Base-by-base conservation (phyloP, 2,888 invertebrate species). In the Octonoba sinensis region DNA sequence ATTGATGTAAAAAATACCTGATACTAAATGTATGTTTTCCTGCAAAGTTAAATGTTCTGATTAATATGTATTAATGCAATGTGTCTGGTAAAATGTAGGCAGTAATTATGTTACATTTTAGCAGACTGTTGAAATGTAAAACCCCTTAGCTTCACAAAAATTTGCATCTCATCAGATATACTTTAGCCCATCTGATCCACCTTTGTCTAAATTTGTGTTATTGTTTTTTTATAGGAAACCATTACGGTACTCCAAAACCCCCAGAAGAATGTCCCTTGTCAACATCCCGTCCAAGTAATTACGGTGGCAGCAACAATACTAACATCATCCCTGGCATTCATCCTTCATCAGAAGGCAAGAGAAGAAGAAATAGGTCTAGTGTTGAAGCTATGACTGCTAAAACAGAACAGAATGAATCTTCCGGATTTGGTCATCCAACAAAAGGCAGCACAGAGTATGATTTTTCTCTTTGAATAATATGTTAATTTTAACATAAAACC, bases 191-290 rank as follows among this genome's bases (percentile, higher is more conserved):
- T 27, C 27, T n/a, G n/a, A 27, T 67, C 24, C 3, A 20, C 12
- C 0, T 56, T 54, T 54, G 27, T 15, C 6, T 54, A n/a, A 54
- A 16, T 51, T 16, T 27, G 0, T 47, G 12, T 22, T 20, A 6
- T 27, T 36, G 20, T 62, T n/a, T 56, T 16, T 36, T 36, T 1
- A 8, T 11, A 91, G 91, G 91, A 51, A 91, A 91, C 87, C 91
- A 91, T 87, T 91, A 91, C 89, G 91, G 91, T 51, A 91, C 91
- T 13, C 91, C 91, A 0, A 91, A 90, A 85, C 91, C 91, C 36
- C 88, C 87, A 12, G 86, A 87, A 27, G 88, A 88, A 81, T 87
- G 87, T 56, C 86, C 87, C 51, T 85, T 86, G 15, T 85, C 85
- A 60, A 84, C 85, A 46, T 85, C 86, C 49, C 86, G 86, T 70